Evolutionary conservation across 2,797 vertebrate species (phyloP).

Genomic region (Acomys russatus): DNA sequence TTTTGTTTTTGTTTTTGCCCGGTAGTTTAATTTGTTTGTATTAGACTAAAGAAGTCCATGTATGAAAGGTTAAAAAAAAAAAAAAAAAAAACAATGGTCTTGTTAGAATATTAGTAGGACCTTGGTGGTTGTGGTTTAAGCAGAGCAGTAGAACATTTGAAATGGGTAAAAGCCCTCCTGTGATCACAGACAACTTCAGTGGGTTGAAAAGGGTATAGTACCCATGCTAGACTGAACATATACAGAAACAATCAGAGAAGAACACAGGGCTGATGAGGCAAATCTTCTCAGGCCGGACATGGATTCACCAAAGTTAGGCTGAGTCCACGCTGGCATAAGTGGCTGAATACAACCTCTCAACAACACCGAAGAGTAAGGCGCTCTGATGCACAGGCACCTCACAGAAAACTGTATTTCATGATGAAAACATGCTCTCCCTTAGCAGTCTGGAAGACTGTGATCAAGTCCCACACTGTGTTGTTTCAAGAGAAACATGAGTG

Average conservation of each 20-base stretch:
- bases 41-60: neutral
- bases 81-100: neutral
- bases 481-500: neutral
- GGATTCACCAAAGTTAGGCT: neutral
- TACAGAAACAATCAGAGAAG: neutral
- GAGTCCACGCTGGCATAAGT: neutral
- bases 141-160: neutral
- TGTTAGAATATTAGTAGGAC: neutral
- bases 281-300: neutral
- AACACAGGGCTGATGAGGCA: neutral
- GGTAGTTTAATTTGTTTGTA: neutral
- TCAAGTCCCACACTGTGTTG: neutral
- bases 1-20: neutral
- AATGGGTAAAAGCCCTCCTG: neutral
- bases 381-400: neutral
- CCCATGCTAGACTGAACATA: neutral
- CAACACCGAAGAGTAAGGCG: neutral
- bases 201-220: neutral
- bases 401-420: neutral
- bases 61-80: no score
- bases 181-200: neutral
- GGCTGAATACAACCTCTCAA: neutral
- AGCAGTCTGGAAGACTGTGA: neutral
- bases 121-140: neutral
- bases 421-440: neutral